Conservation (phyloP, 2,888 invertebrate species). For the Ornithoptera priamus region DNA sequence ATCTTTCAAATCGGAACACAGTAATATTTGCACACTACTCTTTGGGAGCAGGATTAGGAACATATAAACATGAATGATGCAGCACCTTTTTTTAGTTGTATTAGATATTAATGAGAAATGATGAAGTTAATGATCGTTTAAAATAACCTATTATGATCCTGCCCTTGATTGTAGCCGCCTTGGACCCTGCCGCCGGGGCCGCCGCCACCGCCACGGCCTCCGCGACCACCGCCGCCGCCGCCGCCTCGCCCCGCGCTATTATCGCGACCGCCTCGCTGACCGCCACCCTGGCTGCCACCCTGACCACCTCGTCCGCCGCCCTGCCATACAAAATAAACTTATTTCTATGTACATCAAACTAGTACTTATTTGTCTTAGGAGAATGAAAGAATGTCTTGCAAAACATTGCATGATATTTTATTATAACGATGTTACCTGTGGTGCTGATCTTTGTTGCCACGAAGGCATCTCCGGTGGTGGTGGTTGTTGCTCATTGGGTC, state of each 20-base stretch:
- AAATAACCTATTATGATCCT: slow-evolving; percentile 49
- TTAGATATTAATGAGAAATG: too few species aligned
- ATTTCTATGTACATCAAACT: neutral
- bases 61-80: too few species aligned
- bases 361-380: neutral
- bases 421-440: slow-evolving; percentile 35
- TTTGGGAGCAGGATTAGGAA: too few species aligned
- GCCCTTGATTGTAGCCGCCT: slow-evolving; percentile 58
- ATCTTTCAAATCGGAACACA: slow-evolving; percentile 2
- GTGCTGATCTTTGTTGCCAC: slow-evolving; percentile 83
- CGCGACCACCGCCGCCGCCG: slow-evolving; percentile 42
- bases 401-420: neutral
- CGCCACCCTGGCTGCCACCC: slow-evolving; percentile 46
- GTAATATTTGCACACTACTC: too few species aligned
- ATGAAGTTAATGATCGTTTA: neutral
- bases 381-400: too few species aligned
- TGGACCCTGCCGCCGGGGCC: slow-evolving; percentile 58
- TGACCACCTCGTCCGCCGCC: slow-evolving; percentile 51
- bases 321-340: slow-evolving; percentile 23
- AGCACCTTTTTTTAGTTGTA: too few species aligned
- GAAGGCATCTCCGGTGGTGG: slow-evolving; percentile 99
- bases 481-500: slow-evolving; percentile 93
- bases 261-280: slow-evolving; percentile 46
- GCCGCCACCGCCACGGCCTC: slow-evolving; percentile 43
- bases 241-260: slow-evolving; percentile 42